Percentiles rank a stretch among this genome's conserved stretches.
Evolutionary conservation across 2,113 vertebrate genomes (phyloP).

Genomic region (Hemiscyllium ocellatum): DNA sequence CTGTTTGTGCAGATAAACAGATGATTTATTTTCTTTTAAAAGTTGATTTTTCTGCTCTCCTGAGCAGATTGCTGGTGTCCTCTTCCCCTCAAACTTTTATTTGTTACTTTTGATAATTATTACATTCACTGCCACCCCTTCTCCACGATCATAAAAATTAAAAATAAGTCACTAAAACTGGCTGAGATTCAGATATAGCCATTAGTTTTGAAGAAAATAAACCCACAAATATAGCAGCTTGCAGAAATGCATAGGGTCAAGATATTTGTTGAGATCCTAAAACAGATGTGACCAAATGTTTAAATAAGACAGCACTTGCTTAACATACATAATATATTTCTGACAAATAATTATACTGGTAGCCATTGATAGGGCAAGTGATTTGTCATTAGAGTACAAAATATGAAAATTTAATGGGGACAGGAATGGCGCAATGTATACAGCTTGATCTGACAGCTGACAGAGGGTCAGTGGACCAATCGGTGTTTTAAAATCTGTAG

Average conservation of each 20-base stretch:
- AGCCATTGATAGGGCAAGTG: neutral
- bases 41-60: constrained; percentile 44
- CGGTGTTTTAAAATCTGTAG: neutral
- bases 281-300: neutral
- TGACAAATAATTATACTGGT: neutral
- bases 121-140: constrained; percentile 21
- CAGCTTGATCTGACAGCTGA: neutral
- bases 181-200: neutral
- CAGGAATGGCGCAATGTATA: neutral
- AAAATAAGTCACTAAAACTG: constrained; percentile 8
- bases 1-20: constrained; percentile 63
- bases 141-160: neutral
- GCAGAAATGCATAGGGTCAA: constrained; percentile 29
- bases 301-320: neutral
- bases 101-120: constrained; percentile 19
- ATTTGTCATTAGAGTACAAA: neutral
- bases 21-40: constrained; percentile 56
- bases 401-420: neutral
- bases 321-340: neutral
- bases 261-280: constrained; percentile 9
- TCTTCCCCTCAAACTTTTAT: constrained; percentile 49
- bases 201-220: neutral
- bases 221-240: constrained; percentile 21
- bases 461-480: neutral
- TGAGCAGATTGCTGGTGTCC: constrained; percentile 76